Base-by-base conservation (phyloP, 92 coral and sea anemone species). In the Zoanthus sociatus region DNA sequence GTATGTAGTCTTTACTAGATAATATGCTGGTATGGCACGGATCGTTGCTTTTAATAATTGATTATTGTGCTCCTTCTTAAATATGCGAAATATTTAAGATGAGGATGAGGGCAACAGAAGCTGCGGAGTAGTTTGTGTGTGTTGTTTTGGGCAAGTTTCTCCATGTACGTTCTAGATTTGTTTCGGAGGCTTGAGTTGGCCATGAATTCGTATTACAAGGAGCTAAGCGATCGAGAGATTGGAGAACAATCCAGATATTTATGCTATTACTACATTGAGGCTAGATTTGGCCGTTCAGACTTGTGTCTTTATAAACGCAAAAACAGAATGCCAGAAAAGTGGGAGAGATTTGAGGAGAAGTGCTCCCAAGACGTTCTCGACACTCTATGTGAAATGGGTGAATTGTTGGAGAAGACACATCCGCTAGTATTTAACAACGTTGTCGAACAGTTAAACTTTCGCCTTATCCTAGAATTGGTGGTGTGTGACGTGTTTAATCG, bases 401-500 rank as follows among this genome's bases (percentile, higher is more conserved):
- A 90, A 18, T 73, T 97, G 42, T 81, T 97, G 44, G 99, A 97
- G 83, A 87, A 86, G 46, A 79, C 90, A 17, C 92, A 90, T 54
- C 99, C 99, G 1, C 74, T 75, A 13, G 90, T 97, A 9, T 97
- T 90, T 82, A 86, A 69, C 18, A 93, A 97, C 79, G 94, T 97
- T 17, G 88, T 88, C 8, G 94, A 89, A 5, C 99, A 97, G 73
- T 67, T 95, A 66, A 97, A 97, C 89, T 93, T 94, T 30, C 84
- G 92, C 20, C 84, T 97, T 42, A 89, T 83, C 76, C 89, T 91
- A 11, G 98, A 93, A 32, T 83, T 95, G 7, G 91, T 97, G 6
- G 92, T 97, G 16, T 95, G 99, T 70, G 96, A 96, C 33, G 81
- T 95, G 89, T 97, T 97, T 88, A 92, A 92, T n/a, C 91, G 94